phyloP scores from a whole-genome alignment of 1,140 invertebrate genomes.

The Drosophila saltans region DNA sequence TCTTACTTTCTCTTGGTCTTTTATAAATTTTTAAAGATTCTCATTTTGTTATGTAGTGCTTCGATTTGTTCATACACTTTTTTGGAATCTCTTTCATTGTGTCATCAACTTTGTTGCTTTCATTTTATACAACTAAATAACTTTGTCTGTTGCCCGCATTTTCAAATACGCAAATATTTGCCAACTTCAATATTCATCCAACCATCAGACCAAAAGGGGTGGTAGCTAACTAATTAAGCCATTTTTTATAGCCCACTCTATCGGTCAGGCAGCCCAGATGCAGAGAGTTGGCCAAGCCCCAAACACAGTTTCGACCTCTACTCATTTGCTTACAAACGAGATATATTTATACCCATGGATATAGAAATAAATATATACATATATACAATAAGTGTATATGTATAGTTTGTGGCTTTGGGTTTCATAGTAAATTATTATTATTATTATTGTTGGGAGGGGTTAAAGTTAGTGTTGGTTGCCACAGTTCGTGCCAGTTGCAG shows the following conservation, averaged over 20 bases:
- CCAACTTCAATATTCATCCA: conserved; percentile 44
- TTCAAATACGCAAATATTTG: conserved; percentile 52
- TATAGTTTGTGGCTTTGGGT: conserved; percentile 63
- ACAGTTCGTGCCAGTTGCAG: conserved; percentile 54
- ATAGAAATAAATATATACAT: background rate
- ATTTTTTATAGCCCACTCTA: conserved; percentile 55
- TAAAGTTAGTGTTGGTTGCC: conserved; percentile 2
- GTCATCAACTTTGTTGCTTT: conserved; percentile 4
- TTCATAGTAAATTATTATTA: conserved; percentile 75
- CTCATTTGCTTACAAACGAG: background rate
- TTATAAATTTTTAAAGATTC: too few species aligned
- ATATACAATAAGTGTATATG: background rate
- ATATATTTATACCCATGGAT: background rate
- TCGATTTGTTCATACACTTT: background rate
- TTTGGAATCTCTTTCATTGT: background rate
- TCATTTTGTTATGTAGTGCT: background rate
- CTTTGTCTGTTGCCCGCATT: conserved; percentile 15
- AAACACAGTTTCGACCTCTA: background rate
- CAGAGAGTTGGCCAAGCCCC: conserved; percentile 25
- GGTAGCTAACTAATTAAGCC: conserved; percentile 64
- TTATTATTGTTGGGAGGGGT: conserved; percentile 52
- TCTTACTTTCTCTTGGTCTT: background rate
- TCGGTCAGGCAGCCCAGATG: conserved; percentile 44
- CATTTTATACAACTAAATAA: background rate
- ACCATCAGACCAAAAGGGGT: conserved; percentile 25